These are phyloP conservation scores for Chloropsis hardwickii DNA, from an alignment of 2,113 vertebrate genomes.

Conservation along the genomic window DNA sequence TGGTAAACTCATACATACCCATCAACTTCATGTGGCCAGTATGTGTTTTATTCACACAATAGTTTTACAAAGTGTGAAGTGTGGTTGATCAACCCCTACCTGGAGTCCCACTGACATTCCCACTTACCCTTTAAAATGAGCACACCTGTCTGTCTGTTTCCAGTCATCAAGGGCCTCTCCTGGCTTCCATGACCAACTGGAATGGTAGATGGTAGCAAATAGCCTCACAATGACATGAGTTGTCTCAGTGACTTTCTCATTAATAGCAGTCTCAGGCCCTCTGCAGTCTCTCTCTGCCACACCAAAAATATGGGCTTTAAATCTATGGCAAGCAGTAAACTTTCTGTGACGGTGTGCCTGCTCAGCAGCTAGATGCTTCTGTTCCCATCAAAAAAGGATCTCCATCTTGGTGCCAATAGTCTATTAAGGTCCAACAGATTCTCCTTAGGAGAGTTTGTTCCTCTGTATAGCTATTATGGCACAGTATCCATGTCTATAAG, in stretches of 20 bases:
- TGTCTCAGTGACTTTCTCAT: background rate
- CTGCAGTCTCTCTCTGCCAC: background rate
- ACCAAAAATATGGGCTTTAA: background rate
- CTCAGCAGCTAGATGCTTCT: background rate
- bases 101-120: background rate
- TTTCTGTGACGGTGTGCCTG: background rate
- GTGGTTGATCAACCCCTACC: background rate
- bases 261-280: background rate
- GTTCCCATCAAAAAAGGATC: background rate
- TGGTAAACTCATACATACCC: background rate
- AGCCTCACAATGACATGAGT: background rate
- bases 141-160: background rate
- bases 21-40: background rate
- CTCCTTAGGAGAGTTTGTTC: background rate
- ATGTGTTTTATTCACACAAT: background rate
- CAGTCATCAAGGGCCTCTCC: background rate
- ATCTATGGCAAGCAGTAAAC: background rate
- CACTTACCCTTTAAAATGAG: background rate
- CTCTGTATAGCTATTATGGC: background rate
- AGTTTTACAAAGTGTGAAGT: background rate
- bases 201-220: background rate
- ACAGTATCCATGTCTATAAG: background rate
- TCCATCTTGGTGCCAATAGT: rapidly evolving
- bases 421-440: background rate
- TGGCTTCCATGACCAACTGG: background rate